Base-by-base conservation (phyloP, 2,797 vertebrate genomes). In the Tragopan temminckii region DNA sequence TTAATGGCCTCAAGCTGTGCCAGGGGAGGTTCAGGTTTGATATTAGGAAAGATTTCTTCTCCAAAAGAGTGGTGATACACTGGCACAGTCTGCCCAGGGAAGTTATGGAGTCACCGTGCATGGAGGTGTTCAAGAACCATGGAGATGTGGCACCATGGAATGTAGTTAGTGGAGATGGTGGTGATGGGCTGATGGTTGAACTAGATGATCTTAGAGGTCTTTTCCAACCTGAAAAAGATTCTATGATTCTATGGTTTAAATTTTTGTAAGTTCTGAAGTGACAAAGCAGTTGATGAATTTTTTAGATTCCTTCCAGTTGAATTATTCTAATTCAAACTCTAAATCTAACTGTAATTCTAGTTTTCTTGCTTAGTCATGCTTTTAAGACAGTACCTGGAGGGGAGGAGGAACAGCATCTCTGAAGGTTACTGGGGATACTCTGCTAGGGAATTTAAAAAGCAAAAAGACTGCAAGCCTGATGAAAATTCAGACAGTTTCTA, bases 401-500 rank as follows among this genome's bases (percentile, higher is more conserved):
- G 36, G 16, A 91, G 75, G 36, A 72, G 25, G 90, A 94, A 90
- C 74, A 85, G 8, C 36, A 66, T 43, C 55, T 85, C 80, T 78
- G 61, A 93, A 95, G 66, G 27, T 52, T 78, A 31, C 4, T 62
- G 42, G 43, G 40, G 40, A 63, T 46, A 57, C 33, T 85, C 18
- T 80, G 64, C 38, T 33, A 62, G 72, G 45, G 48, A 62, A 67
- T 31, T 8, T 53, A 80, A 82, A 9, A 61, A 66, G 35, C 27
- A 66, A 83, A 88, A 80, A 62, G 66, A 69, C 84, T 67, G 52
- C 52, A 90, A 87, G 18, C 29, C 48, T 79, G 53, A 89, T 80
- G 72, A 89, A 94, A 96, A 95, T 85, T 85, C 88, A 70, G 36
- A 77, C 70, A 18, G 6, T 77, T 91, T 71, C 71, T 67, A 82